These are phyloP conservation scores for Macrotis lagotis DNA, from an alignment of 2,113 vertebrate species.

Conservation along the genomic window DNA sequence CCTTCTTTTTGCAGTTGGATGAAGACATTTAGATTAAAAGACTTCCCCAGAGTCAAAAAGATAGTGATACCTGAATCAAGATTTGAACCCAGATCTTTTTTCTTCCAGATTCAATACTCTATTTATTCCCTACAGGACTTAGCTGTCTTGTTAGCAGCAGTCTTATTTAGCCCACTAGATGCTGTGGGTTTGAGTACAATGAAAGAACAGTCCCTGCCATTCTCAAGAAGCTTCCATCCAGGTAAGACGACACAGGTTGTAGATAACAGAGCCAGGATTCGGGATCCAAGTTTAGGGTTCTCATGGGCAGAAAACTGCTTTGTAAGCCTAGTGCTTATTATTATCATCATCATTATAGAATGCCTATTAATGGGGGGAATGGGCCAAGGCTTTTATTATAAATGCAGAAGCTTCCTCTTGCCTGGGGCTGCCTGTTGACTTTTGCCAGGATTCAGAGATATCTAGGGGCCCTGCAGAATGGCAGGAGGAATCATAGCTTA, in stretches of 20 bases:
- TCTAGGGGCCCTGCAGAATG: not conserved
- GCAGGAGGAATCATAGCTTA: not conserved
- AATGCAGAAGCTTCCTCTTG: not conserved
- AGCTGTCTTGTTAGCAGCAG: not conserved
- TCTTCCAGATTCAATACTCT: not conserved
- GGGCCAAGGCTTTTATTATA: not conserved
- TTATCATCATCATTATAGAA: not conserved
- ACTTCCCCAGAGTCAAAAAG: not conserved
- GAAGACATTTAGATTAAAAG: not conserved
- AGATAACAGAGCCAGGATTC: not conserved
- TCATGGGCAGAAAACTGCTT: not conserved
- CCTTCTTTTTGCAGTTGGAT: not conserved
- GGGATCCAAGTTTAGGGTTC: not conserved
- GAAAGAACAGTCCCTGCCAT: not conserved
- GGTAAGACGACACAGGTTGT: not conserved
- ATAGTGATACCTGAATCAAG: not conserved
- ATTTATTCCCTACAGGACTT: not conserved
- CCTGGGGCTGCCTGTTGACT: not conserved
- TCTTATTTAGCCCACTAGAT: not conserved
- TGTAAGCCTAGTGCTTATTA: not conserved
- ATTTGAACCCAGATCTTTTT: not conserved
- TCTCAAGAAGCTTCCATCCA: not conserved
- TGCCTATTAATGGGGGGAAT: not conserved
- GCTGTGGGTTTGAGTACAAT: not conserved
- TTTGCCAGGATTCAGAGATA: not conserved